These are phyloP conservation scores for Oeneis ivallda DNA, from an alignment of 2,888 invertebrate species.

Conservation along the genomic window DNA sequence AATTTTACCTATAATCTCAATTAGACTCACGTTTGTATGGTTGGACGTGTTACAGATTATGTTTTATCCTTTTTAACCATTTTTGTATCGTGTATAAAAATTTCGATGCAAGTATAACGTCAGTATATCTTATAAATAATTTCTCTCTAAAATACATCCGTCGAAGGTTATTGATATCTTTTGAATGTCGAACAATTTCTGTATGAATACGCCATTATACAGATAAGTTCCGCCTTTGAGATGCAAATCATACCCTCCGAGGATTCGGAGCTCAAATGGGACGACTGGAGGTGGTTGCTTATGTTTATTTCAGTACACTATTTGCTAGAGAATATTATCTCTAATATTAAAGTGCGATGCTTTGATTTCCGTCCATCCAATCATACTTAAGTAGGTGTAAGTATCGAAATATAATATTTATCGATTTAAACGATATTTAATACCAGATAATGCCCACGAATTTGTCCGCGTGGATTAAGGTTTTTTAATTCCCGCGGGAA, in stretches of 20 bases:
- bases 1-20: too few species aligned
- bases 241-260: conserved; percentile 60
- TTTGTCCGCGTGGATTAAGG: too few species aligned
- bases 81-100: not conserved
- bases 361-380: conserved; percentile 12
- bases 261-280: conserved; percentile 60
- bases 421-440: too few species aligned
- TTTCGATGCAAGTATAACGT: not conserved
- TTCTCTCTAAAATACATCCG: conserved; percentile 22
- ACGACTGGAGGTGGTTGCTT: conserved; percentile 43
- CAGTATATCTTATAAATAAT: conserved; percentile 16
- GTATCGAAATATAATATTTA: too few species aligned
- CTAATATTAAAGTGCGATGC: conserved; percentile 44
- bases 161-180: conserved; percentile 43
- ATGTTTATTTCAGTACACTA: conserved; percentile 44
- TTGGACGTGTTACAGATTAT: too few species aligned
- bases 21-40: too few species aligned
- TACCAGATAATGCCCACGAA: too few species aligned
- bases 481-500: too few species aligned
- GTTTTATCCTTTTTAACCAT: too few species aligned
- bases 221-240: conserved; percentile 62
- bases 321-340: conserved; percentile 37
- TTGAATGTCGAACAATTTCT: conserved; percentile 43
- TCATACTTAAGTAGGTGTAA: not conserved
- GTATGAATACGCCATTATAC: conserved; percentile 42